A percentile compares a stretch with the other conserved stretches of the same genome.
Evolutionary conservation across 2,888 invertebrate species (phyloP).

Genomic region (Lasius platythorax): DNA sequence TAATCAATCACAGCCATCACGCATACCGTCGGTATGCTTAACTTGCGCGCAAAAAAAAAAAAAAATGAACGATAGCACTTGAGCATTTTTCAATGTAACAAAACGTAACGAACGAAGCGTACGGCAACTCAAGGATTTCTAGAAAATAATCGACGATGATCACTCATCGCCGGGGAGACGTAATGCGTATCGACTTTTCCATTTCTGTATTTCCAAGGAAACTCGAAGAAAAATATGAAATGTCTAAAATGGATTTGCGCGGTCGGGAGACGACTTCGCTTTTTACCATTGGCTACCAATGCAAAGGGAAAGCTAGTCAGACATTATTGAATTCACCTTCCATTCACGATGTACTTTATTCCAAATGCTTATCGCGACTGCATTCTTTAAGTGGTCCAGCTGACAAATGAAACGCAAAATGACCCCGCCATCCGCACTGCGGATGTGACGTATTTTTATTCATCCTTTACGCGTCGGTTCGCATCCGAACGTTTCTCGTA

Average conservation of each 20-base stretch:
- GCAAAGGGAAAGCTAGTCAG: constrained; percentile 43
- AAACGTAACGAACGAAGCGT: background rate
- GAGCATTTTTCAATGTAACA: background rate
- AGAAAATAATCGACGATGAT: constrained; percentile 17
- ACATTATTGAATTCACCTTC: constrained; percentile 47
- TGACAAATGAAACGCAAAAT: constrained; percentile 28
- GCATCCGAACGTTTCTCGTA: background rate
- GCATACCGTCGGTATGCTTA: background rate
- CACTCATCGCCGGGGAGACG: constrained; percentile 10
- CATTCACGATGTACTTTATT: constrained; percentile 36
- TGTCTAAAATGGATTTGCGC: constrained; percentile 46
- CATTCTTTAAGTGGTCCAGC: constrained; percentile 24
- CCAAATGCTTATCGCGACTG: constrained; percentile 28
- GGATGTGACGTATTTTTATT: constrained; percentile 26
- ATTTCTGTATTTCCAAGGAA: constrained; percentile 34
- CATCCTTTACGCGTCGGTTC: background rate
- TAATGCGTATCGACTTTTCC: constrained; percentile 40
- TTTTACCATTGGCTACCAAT: constrained; percentile 36
- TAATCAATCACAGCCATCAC: constrained; percentile 21
- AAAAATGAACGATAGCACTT: background rate
- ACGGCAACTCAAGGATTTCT: background rate
- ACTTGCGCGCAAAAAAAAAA: background rate
- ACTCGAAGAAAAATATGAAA: constrained; percentile 36
- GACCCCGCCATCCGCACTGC: constrained; percentile 12
- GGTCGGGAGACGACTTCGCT: constrained; percentile 33